Percentiles rank a stretch among this genome's conserved stretches.
phyloP scores from a whole-genome alignment of 1,140 invertebrate species.

The Lethrus apterus region DNA sequence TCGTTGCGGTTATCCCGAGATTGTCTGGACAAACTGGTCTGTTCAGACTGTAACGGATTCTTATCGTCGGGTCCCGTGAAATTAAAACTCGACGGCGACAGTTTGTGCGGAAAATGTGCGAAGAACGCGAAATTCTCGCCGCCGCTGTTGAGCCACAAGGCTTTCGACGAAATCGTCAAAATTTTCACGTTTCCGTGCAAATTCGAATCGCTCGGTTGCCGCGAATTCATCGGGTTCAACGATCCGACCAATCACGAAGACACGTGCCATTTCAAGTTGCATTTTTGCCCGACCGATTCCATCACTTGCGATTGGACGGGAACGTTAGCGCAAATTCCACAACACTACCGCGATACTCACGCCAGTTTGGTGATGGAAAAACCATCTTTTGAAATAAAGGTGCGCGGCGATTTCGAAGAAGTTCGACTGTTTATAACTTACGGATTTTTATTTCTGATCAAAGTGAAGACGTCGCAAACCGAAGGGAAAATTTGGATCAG shows the following conservation, averaged over 20 bases:
- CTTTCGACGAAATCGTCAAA: neutral
- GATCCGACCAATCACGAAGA: constrained; percentile 5
- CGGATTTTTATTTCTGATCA: constrained; percentile 2
- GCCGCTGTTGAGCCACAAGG: neutral
- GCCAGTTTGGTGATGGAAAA: neutral
- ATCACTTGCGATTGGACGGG: constrained; percentile 1
- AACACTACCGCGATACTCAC: constrained; percentile 4
- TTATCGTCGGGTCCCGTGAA: constrained; percentile 4
- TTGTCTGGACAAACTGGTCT: constrained; percentile 2
- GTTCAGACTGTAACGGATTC: constrained; percentile 7
- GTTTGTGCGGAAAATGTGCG: constrained; percentile 3
- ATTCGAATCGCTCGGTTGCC: constrained; percentile 3
- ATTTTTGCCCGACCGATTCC: constrained; percentile 2
- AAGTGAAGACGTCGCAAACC: neutral
- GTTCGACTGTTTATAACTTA: neutral
- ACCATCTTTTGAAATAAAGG: neutral
- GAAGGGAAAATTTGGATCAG: constrained; percentile 6
- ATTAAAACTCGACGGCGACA: constrained; percentile 2
- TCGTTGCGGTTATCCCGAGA: constrained; percentile 1
- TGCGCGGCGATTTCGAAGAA: neutral
- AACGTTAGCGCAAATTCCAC: neutral
- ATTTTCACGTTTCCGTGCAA: constrained; percentile 4
- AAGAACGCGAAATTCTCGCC: neutral
- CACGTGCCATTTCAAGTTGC: neutral
- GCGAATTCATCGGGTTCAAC: constrained; percentile 1